A percentile compares a stretch with the other conserved stretches of the same genome.
Evolutionary conservation across 2,797 vertebrate species (phyloP).

Genomic region (Tokudaia muenninki): DNA sequence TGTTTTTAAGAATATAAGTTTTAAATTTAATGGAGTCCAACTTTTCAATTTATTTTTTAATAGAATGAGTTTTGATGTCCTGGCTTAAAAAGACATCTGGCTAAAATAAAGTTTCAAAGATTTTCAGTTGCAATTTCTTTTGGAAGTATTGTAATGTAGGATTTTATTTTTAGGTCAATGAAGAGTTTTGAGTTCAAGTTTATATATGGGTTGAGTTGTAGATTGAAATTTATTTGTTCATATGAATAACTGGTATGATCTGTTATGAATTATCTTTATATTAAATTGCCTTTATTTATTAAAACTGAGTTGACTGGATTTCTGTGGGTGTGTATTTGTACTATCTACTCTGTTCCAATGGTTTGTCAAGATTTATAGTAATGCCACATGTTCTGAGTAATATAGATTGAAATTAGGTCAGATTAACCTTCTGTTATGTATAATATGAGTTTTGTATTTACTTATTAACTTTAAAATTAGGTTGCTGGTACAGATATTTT

Average conservation of each 20-base stretch:
- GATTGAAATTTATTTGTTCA: background rate
- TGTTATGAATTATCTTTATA: background rate
- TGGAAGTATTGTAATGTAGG: background rate
- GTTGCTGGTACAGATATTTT: background rate
- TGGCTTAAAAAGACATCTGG: background rate
- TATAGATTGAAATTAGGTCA: background rate
- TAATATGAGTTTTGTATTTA: background rate
- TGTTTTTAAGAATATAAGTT: background rate
- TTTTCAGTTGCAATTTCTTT: conserved; percentile 19
- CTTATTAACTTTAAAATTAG: background rate
- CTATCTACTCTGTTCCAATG: background rate
- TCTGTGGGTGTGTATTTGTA: background rate
- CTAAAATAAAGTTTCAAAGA: background rate
- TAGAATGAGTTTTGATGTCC: background rate
- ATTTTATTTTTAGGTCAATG: background rate
- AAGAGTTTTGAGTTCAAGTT: conserved; percentile 26
- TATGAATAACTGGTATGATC: background rate
- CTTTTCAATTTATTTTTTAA: conserved; percentile 38
- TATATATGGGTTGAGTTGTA: background rate
- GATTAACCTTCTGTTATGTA: background rate
- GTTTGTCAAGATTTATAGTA: background rate
- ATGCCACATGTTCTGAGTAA: background rate
- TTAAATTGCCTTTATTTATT: background rate
- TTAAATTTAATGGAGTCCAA: conserved; percentile 45
- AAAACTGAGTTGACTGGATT: background rate